phyloP scores from a whole-genome alignment of 2,113 vertebrate genomes.

The Phalacrocorax carbo region DNA sequence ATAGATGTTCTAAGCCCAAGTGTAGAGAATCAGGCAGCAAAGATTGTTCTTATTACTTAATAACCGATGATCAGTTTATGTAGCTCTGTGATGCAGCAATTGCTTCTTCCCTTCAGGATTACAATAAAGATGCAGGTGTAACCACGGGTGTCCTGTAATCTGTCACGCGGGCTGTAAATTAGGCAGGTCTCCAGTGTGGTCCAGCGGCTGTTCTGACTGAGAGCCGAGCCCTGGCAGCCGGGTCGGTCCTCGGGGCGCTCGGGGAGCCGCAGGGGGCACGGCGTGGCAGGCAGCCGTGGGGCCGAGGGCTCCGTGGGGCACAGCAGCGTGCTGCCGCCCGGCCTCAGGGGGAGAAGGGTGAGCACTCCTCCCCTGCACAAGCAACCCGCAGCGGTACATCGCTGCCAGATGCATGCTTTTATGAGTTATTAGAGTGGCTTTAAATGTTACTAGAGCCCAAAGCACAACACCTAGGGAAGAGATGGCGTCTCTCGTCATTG shows the following conservation, averaged over 20 bases:
- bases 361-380: not conserved
- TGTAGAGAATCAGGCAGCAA: not conserved
- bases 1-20: not conserved
- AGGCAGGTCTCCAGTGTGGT: fast-evolving
- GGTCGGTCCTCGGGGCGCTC: not conserved
- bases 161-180: fast-evolving
- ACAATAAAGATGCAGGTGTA: not conserved
- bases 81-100: not conserved
- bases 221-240: not conserved
- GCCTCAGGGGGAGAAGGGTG: not conserved
- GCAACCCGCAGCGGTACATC: fast-evolving
- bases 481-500: not conserved
- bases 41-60: too few species aligned
- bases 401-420: fast-evolving
- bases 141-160: fast-evolving
- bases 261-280: not conserved
- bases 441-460: not conserved
- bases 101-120: not conserved
- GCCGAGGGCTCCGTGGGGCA: not conserved
- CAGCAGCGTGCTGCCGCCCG: not conserved
- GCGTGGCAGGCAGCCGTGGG: not conserved
- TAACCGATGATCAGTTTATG: fast-evolving
- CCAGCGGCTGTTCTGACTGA: fast-evolving
- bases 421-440: not conserved
- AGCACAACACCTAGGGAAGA: not conserved